Base-by-base conservation (phyloP, 1,140 invertebrate species). In the Drosophila carrolli region DNA sequence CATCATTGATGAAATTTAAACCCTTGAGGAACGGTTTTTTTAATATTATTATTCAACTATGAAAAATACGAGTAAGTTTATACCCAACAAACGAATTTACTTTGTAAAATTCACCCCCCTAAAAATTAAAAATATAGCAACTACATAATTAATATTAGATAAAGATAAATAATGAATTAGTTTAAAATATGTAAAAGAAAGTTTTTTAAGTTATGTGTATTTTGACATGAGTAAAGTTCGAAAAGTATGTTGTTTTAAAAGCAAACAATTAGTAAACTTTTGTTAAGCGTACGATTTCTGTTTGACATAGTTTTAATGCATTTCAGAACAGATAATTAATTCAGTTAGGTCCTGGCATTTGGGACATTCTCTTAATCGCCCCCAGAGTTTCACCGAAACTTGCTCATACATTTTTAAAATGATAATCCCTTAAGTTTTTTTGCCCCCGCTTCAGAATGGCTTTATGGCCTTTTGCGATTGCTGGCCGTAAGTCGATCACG, bases 361-460 rank as follows among this genome's bases (percentile, higher is more conserved):
- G 58, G 46, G 37, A 43, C 47, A 5, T 29, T 8, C 29, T 38
- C 48, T 53, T 48, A 71, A 71, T 58, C 51, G 44, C 44, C 37
- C 51, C 41, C 14, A 19, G 65, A 53, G 27, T 19, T 13, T 13
- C 35, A 29, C 29, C 19, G 44, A 58, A 71, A 72, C n/a, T 58
- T 71, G 14, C 44, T 43, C 44, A 50, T 72, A 16, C 43, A 72
- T 72, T 71, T 71, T 72, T 72, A 72, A 72, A 50, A 57, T 44
- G 68, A 71, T 72, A 72, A 72, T 72, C 65, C 68, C 56, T 71
- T 72, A 58, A 72, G 68, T 72, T 71, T 47, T 0, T 32, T 37
- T 46, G 65, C 11, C 37, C 48, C 9, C 27, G 19, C 50, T 44
- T 23, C 51, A 10, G 9, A 41, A 72, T 57, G 66, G 44, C 66